Evolutionary conservation across 2,113 vertebrate genomes (phyloP).

Genomic region (Protobothrops flavoviridis): DNA sequence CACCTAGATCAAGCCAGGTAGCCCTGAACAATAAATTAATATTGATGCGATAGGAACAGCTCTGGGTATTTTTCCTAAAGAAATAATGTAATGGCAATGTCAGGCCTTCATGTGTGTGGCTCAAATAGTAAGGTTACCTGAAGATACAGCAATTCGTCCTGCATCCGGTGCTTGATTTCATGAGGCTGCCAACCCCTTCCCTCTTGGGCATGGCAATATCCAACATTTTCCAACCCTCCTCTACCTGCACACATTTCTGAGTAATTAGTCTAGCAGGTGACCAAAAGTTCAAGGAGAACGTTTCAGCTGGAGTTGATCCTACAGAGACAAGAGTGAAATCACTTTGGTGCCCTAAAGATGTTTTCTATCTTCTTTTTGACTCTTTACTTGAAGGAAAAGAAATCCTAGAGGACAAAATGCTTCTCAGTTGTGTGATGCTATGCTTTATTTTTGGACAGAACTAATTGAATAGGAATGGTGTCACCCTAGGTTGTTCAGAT

Average conservation of each 20-base stretch:
- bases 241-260: neutral
- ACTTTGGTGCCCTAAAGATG: neutral
- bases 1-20: neutral
- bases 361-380: neutral
- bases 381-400: neutral
- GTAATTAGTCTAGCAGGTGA: slow-evolving; percentile 19
- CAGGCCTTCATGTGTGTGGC: neutral
- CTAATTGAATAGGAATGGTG: neutral
- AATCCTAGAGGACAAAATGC: neutral
- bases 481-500: neutral
- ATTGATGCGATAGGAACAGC: neutral
- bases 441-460: neutral
- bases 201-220: neutral
- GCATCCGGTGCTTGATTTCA: neutral
- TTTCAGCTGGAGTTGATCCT: neutral
- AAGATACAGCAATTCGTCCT: neutral
- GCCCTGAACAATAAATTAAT: neutral
- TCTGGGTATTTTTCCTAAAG: neutral
- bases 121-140: neutral
- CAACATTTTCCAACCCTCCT: neutral
- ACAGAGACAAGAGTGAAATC: slow-evolving; percentile 3
- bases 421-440: neutral
- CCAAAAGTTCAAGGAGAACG: slow-evolving; percentile 11
- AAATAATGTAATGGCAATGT: neutral
- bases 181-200: neutral